Evolutionary conservation across 2,888 invertebrate genomes (phyloP).

Genomic region (Pyrocoelia pectoralis): DNA sequence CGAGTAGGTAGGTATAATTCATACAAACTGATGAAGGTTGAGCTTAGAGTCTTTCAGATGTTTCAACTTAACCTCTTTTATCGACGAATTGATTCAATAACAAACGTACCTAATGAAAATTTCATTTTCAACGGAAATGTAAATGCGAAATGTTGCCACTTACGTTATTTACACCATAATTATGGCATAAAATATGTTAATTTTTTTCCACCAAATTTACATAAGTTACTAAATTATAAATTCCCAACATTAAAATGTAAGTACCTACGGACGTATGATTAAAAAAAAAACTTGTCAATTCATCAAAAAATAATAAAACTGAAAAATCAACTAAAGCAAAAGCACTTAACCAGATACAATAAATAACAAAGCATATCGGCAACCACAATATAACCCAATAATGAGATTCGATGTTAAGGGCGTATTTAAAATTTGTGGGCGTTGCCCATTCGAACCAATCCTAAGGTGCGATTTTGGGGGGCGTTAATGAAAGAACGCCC

Average conservation of each 20-base stretch:
- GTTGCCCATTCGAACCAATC: conserved; percentile 48
- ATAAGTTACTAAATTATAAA: no score
- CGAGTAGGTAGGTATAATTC: no score
- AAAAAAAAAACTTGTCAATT: conserved; percentile 43
- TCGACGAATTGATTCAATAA: no score
- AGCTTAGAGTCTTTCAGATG: no score
- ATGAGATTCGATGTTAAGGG: conserved; percentile 54
- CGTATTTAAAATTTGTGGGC: conserved; percentile 41
- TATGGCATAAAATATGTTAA: no score
- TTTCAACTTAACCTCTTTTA: no score
- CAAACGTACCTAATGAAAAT: no score
- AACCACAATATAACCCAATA: conserved; percentile 55
- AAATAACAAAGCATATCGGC: conserved; percentile 60
- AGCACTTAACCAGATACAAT: conserved; percentile 48
- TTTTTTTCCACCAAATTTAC: no score
- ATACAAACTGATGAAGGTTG: no score
- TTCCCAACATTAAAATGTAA: neutral
- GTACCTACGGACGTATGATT: neutral
- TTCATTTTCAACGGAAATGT: no score
- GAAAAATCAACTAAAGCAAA: conserved; percentile 38
- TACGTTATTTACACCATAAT: no score
- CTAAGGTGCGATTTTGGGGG: conserved; percentile 22
- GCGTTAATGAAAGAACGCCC: conserved; percentile 41
- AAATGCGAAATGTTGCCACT: no score
- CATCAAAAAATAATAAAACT: conserved; percentile 42